Evolutionary conservation across 64 coral and sea anemone species (phyloP).

Genomic region (Acropora tenuis): DNA sequence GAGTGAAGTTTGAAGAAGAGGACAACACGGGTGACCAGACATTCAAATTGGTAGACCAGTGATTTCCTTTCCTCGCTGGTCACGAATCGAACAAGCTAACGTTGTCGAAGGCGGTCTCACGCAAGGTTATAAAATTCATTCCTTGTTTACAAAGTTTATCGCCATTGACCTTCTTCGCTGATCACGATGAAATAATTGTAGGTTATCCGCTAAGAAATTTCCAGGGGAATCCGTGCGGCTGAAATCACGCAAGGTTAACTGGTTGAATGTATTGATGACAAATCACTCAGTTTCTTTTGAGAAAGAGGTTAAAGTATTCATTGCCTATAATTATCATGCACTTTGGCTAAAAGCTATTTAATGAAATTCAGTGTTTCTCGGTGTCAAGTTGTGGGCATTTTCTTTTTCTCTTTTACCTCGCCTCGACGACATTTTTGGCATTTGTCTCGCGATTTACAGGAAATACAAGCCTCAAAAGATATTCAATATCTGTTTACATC

Average conservation of each 20-base stretch:
- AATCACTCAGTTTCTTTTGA: neutral
- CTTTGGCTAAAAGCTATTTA: neutral
- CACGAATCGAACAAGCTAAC: neutral
- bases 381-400: neutral
- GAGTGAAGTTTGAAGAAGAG: neutral
- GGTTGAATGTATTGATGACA: neutral
- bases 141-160: neutral
- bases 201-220: constrained; percentile 20
- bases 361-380: neutral
- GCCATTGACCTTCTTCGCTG: neutral
- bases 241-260: neutral
- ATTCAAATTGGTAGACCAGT: too few species aligned
- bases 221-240: too few species aligned
- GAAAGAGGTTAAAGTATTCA: neutral
- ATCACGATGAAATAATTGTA: neutral
- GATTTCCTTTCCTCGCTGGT: neutral
- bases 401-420: neutral
- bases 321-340: neutral
- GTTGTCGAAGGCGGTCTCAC: neutral
- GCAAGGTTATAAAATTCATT: constrained; percentile 9
- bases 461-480: neutral
- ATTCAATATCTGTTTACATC: neutral
- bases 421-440: neutral
- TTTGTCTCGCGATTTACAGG: neutral
- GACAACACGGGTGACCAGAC: neutral